These are phyloP conservation scores for Dipodomys spectabilis DNA, from an alignment of 2,113 vertebrate genomes.

Conservation along the genomic window DNA sequence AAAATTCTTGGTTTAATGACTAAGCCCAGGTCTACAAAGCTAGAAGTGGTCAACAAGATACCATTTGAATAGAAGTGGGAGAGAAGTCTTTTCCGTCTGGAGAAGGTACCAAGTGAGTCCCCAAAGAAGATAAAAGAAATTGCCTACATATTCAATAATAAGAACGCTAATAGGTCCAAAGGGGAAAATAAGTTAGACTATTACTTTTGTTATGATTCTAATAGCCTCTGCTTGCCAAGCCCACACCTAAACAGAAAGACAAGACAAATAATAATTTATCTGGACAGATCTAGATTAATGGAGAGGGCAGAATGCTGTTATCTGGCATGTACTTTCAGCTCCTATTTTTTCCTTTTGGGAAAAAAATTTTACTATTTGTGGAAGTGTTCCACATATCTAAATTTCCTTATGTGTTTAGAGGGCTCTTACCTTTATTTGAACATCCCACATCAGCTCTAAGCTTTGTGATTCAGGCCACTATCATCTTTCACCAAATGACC, in stretches of 20 bases:
- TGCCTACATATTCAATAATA: not conserved
- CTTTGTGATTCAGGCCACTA: not conserved
- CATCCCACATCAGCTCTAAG: not conserved
- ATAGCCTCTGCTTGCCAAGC: not conserved
- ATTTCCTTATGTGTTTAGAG: not conserved
- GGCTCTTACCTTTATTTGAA: not conserved
- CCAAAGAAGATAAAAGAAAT: not conserved
- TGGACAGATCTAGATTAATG: not conserved
- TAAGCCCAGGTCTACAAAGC: not conserved
- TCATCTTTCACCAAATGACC: not conserved
- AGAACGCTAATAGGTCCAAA: not conserved
- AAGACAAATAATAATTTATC: not conserved
- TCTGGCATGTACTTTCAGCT: not conserved
- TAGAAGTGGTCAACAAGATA: not conserved
- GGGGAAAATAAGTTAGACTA: not conserved
- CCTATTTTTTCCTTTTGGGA: not conserved
- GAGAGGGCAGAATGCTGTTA: not conserved
- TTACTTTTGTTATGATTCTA: not conserved
- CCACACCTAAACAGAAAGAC: not conserved
- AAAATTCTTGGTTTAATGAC: not conserved
- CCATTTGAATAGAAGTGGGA: not conserved
- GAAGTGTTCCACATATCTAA: not conserved
- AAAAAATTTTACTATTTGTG: not conserved
- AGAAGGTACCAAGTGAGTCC: not conserved
- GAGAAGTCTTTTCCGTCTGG: not conserved